Evolutionary conservation across 23 tunicate genomes (phyloP).

Genomic region (Trididemnum clinides): DNA sequence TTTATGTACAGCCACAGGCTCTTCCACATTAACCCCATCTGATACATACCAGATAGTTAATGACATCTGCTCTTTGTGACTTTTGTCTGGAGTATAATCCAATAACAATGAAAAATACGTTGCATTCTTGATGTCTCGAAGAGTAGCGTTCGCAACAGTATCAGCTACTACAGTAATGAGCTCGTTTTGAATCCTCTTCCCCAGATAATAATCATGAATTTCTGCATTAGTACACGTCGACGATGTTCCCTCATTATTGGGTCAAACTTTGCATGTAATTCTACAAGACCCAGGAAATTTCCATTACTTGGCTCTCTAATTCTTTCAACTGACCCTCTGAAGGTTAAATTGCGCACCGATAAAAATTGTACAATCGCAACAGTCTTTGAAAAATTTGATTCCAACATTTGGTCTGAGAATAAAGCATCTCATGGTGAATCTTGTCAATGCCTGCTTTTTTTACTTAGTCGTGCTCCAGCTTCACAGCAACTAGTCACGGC

Average conservation of each 20-base stretch:
- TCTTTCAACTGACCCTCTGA: constrained; percentile 8
- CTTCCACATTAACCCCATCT: constrained; percentile 12
- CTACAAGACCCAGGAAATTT: constrained; percentile 21
- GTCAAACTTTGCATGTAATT: constrained; percentile 8
- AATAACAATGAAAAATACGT: constrained; percentile 9
- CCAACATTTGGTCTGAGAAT: constrained; percentile 12
- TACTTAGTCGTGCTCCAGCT: not conserved
- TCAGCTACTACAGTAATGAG: constrained; percentile 2
- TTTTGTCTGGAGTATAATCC: constrained; percentile 23
- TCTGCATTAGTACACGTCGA: not conserved
- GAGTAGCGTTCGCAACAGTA: not conserved
- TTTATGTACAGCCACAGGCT: constrained; percentile 2
- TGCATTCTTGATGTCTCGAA: not conserved
- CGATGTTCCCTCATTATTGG: not conserved
- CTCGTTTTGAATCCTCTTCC: constrained; percentile 15
- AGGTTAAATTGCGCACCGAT: constrained; percentile 8
- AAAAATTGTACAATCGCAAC: constrained; percentile 23
- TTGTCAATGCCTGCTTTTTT: not conserved
- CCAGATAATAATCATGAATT: not conserved
- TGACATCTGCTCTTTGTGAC: constrained; percentile 33
- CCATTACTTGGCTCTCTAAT: constrained; percentile 3
- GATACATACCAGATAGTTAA: constrained; percentile 15
- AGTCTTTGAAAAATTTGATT: constrained; percentile 14
- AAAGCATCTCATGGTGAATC: not conserved
- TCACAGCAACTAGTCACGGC: constrained; percentile 14